Percentiles rank a stretch among this genome's conserved stretches.
Conservation (phyloP, 2,888 invertebrate genomes). For the Steinernema hermaphroditum region DNA sequence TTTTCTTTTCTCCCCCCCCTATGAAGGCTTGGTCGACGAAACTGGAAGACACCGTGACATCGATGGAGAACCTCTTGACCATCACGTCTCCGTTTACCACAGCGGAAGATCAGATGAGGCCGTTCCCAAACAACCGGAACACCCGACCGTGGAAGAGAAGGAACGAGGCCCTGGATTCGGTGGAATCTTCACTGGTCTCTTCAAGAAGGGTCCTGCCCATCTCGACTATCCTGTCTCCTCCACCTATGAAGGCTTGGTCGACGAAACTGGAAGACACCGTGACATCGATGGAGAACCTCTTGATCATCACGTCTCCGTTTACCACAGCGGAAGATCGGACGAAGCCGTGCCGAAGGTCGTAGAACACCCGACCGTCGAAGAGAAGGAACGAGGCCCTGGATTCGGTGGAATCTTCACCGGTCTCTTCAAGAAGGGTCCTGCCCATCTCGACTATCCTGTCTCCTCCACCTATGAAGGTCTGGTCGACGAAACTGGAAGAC, state of each 20-base stretch:
- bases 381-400: slow-evolving; percentile 31
- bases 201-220: slow-evolving; percentile 39
- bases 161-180: slow-evolving; percentile 31
- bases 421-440: slow-evolving; percentile 45
- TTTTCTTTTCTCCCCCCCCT: slow-evolving; percentile 35
- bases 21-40: slow-evolving; percentile 14
- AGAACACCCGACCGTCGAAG: neutral
- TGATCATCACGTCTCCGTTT: too few species aligned
- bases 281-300: too few species aligned
- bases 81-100: slow-evolving; percentile 30
- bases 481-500: too few species aligned
- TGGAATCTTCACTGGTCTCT: slow-evolving; percentile 41
- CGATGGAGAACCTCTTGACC: slow-evolving; percentile 33
- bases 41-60: slow-evolving; percentile 2
- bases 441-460: slow-evolving; percentile 46
- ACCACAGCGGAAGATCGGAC: neutral
- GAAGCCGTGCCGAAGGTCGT: neutral
- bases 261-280: neutral
- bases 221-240: slow-evolving; percentile 44
- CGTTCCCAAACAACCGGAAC: too few species aligned
- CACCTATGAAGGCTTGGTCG: slow-evolving; percentile 34
- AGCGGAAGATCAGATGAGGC: slow-evolving; percentile 13
- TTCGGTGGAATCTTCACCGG: slow-evolving; percentile 38
- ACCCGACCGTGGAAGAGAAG: neutral
- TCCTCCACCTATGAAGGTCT: too few species aligned